Evolutionary conservation across 2,113 vertebrate genomes (phyloP), one percentile per base, ranked within the genome.

Genomic region (human): DNA sequence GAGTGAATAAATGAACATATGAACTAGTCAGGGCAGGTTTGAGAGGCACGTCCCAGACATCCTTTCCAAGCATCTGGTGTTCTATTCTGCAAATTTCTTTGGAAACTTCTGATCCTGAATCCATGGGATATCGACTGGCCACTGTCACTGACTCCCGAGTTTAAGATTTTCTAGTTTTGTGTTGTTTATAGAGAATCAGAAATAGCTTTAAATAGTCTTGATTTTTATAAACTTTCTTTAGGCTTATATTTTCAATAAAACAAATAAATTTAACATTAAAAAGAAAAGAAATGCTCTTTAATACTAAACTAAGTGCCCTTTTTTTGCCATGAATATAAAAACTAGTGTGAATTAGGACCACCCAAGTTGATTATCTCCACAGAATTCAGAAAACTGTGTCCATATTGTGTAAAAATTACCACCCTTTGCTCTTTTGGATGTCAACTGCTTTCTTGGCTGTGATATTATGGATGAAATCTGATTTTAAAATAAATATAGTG

Each of bases 401-500:
- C 13, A 43, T 75, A 48, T 86, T 75, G 48, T 86, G 25, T 89
- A 92, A 96, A 96, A 96, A 92, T 91, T 86, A 94, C 95, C 57
- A 23, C 72, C 43, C 16, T 78, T 66, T 43, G 27, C 52, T 61
- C 5, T 61, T 91, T 95, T 92, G 89, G 32, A 89, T 96, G 92
- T 82, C 89, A 93, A 0, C 78, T 90, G 95, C 79, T 91, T 96
- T 93, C 81, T 86, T 89, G 82, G 73, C 82, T 93, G 72, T 87
- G 82, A 79, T 96, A 70, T 94, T 79, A 87, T 45, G 55, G 86
- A 86, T 96, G 83, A 96, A 97, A 80, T 86, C 22, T 94, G 86
- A 96, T 96, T 96, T 97, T 80, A 94, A 98, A 97, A 83, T 97
- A 97, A 97, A 96, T 89, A 98, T 27, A 91, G 59, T 97, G 92